These are phyloP conservation scores for Tachina grossa DNA, from an alignment of 2,888 invertebrate genomes.

Conservation along the genomic window DNA sequence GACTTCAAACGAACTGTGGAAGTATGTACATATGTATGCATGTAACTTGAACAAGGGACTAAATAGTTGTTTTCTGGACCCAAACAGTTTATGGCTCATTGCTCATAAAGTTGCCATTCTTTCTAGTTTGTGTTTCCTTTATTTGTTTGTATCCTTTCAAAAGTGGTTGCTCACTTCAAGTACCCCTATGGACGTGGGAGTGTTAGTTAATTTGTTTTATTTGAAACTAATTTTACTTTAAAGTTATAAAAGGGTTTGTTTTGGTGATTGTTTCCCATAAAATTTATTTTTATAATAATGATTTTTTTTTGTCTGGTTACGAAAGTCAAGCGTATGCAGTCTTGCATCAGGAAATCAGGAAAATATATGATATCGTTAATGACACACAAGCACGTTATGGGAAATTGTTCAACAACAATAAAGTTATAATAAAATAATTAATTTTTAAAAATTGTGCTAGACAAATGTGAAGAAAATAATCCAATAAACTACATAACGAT, in stretches of 20 bases:
- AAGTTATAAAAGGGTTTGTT: slow-evolving; percentile 51
- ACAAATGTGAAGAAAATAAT: background rate
- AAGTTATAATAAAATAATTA: background rate
- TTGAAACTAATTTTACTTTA: slow-evolving; percentile 22
- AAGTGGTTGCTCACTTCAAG: slow-evolving; percentile 60
- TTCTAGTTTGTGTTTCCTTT: slow-evolving; percentile 21
- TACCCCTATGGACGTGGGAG: slow-evolving; percentile 54
- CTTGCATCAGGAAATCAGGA: slow-evolving; percentile 48
- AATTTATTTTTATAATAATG: slow-evolving; percentile 32
- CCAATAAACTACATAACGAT: background rate
- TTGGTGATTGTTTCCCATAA: slow-evolving; percentile 58
- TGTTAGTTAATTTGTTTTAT: slow-evolving; percentile 46
- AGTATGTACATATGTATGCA: background rate
- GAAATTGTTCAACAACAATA: background rate
- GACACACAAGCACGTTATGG: slow-evolving; percentile 12
- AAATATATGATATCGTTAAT: background rate
- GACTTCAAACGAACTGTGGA: slow-evolving; percentile 39
- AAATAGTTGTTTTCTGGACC: background rate
- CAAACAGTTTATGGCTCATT: slow-evolving; percentile 66
- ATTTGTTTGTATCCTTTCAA: slow-evolving; percentile 33
- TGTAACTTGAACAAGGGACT: background rate
- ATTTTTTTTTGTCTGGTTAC: background rate
- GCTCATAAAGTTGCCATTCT: slow-evolving; percentile 51
- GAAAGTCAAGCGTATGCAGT: slow-evolving; percentile 23
- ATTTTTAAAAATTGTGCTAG: background rate